A percentile compares a stretch with the other conserved stretches of the same genome.
phyloP scores from a whole-genome alignment of 2,113 vertebrate genomes.

The Xiphias gladius region DNA sequence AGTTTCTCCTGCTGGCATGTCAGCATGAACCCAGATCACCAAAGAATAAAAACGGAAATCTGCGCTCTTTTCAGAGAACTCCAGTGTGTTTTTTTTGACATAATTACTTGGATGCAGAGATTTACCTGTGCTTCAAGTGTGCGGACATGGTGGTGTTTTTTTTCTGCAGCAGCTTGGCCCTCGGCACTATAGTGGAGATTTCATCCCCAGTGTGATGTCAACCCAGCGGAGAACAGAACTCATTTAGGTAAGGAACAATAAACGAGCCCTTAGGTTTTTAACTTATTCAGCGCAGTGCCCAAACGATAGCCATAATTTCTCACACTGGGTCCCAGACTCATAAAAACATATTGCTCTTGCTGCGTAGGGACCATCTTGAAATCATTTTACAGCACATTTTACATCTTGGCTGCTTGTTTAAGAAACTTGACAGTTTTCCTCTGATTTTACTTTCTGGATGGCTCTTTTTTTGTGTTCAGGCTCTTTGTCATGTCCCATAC shows the following conservation, averaged over 20 bases:
- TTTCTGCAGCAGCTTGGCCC: not conserved
- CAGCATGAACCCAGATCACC: conserved; percentile 32
- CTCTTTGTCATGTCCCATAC: not conserved
- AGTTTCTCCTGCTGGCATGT: conserved; percentile 46
- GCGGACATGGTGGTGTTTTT: not conserved
- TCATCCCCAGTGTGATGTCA: conserved; percentile 14
- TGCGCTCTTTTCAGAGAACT: not conserved
- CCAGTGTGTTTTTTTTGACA: not conserved
- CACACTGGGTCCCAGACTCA: conserved; percentile 14
- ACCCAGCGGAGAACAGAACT: not conserved
- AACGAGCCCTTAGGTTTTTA: conserved; percentile 3
- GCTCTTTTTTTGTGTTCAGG: not conserved
- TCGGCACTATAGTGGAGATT: not conserved
- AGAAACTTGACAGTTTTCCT: conserved; percentile 3
- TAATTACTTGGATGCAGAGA: not conserved
- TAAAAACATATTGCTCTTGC: conserved; percentile 53
- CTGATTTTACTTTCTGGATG: conserved; percentile 1
- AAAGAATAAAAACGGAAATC: not conserved
- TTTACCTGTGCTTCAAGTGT: not conserved
- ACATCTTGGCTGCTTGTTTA: not conserved
- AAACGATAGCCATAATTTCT: conserved; percentile 43
- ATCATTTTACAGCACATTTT: conserved; percentile 34
- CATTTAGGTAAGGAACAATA: conserved; percentile 19
- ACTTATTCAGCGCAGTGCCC: conserved; percentile 3
- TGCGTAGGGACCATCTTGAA: conserved; percentile 42